Evolutionary conservation across 37 sponge, comb jelly and placozoan genomes (phyloP).

Genomic region (Oopsacas minuta): DNA sequence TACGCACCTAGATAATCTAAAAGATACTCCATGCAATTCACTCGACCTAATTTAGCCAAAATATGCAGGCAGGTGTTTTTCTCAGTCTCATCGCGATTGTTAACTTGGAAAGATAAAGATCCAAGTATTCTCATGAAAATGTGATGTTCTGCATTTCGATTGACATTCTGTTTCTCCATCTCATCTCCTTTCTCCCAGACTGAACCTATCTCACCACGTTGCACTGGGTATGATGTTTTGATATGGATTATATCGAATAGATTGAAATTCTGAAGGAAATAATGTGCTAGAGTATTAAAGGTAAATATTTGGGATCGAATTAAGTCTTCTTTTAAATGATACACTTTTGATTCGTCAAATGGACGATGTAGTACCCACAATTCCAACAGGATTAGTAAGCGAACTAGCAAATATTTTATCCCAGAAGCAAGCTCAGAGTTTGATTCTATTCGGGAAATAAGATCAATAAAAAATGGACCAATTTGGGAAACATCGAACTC

Average conservation of each 20-base stretch:
- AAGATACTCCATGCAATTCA: neutral
- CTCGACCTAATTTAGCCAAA: neutral
- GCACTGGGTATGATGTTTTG: neutral
- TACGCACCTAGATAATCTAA: neutral
- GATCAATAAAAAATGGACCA: neutral
- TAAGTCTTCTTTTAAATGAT: neutral
- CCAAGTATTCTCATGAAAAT: neutral
- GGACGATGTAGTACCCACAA: conserved; percentile 7
- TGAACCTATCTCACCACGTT: neutral
- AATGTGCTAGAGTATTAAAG: neutral
- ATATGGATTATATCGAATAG: neutral
- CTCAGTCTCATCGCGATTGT: neutral
- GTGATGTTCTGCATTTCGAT: neutral
- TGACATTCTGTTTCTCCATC: neutral
- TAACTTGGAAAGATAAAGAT: neutral
- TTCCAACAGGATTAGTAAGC: neutral
- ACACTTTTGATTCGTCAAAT: neutral
- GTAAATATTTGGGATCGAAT: neutral
- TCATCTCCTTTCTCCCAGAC: neutral
- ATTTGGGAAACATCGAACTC: neutral
- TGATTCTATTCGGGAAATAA: neutral
- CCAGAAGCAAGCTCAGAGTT: neutral
- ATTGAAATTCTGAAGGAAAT: neutral
- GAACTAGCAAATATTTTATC: neutral
- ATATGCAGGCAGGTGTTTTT: neutral